Evolutionary conservation across 2,888 invertebrate genomes (phyloP), one percentile per base, ranked within the genome.

Genomic region (Magallana nippona): DNA sequence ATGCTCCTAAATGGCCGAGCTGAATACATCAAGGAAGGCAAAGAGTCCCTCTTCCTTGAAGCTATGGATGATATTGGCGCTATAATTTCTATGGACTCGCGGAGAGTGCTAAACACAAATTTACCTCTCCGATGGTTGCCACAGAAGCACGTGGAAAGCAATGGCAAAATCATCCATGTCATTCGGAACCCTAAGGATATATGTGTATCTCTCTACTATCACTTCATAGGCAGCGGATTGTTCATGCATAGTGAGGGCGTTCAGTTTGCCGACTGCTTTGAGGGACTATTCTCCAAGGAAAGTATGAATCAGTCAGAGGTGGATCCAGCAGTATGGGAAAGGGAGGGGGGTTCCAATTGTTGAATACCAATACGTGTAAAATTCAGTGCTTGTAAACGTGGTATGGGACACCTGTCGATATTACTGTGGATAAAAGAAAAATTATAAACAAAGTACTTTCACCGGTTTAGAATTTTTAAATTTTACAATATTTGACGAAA

Each of bases 101-200:
- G 81, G 10, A 63, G 83, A 5, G 17, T 83, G 27, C 57, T 83
- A 44, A 83, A 81, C 58, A 83, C 83, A 15, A 80, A 83, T 77
- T 44, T 83, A 13, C 83, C 81, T 10, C 81, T 58, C 58, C 56
- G 83, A 56, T 81, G 77, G 77, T 32, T 83, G 27, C 83, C 83
- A 57, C 56, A 57, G 77, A 71, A 83, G 27, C 81, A 81, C 80
- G n/a, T 79, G 13, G 44, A 32, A 11, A 77, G 77, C n/a, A 22
- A 27, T 27, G 80, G 83, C 11, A 83, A 83, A 71, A 81, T 81
- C 10, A 55, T 83, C n/a, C 83, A 77, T 44, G 77, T 57, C 44
- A 44, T 71, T 10, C 80, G 83, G 15, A 83, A 83, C 71, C 83
- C 83, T 10, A 83, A 83, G 58, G 83, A 83, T 78, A 44, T 77